phyloP scores from a whole-genome alignment of 2,113 vertebrate species.

The Grallaria varia region DNA sequence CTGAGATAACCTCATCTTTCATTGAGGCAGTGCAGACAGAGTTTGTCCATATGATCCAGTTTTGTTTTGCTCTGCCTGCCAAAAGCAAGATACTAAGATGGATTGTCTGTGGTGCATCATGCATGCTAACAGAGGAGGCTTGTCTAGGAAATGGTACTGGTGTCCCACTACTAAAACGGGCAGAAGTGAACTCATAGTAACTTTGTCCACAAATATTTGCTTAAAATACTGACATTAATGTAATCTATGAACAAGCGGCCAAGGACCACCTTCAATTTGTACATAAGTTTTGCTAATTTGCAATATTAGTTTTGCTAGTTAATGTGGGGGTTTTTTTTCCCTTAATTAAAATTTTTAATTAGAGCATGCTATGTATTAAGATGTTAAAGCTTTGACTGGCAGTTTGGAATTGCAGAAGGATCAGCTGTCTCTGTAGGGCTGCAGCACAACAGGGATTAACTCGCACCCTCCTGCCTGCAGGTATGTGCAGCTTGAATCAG shows the following conservation, averaged over 20 bases:
- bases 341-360: constrained; percentile 74
- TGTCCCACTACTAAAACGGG: background rate
- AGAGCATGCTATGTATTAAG: constrained; percentile 66
- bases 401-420: constrained; percentile 37
- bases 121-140: background rate
- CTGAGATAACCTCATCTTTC: background rate
- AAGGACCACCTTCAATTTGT: constrained; percentile 21
- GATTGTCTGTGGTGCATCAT: background rate
- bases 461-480: constrained; percentile 45
- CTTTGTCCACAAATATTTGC: constrained; percentile 1
- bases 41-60: background rate
- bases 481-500: background rate
- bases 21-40: background rate
- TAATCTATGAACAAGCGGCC: background rate
- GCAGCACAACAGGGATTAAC: constrained; percentile 58
- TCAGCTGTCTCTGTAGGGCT: constrained; percentile 57
- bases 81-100: background rate
- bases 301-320: constrained; percentile 53
- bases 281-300: constrained; percentile 51
- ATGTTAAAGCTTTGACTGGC: constrained; percentile 67
- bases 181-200: background rate
- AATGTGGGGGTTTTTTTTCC: background rate
- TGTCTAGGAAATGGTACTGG: background rate
- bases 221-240: background rate
- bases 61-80: background rate